Base-by-base conservation (phyloP, 2,888 invertebrate genomes). In the Diachrysia chrysitis region DNA sequence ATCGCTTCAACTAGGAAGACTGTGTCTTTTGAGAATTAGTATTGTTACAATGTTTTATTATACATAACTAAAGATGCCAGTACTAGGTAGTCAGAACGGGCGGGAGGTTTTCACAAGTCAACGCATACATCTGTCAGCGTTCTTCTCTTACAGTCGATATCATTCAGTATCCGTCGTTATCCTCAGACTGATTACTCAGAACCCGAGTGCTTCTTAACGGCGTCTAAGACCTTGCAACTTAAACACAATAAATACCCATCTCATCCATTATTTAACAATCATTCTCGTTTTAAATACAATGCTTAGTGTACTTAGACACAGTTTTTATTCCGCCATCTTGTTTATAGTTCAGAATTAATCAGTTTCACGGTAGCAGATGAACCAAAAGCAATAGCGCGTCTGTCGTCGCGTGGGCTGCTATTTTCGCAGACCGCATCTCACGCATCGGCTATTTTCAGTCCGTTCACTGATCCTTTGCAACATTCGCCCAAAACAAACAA, bases 371-470 rank as follows among this genome's bases (percentile, higher is more conserved):
- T 77, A 72, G 56, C 71, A 66, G 66, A 58, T 62, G 60, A 56
- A 63, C 42, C 12, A n/a, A 42, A 16, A 72, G 69, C 83, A 81
- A 68, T n/a, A 51, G 73, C 88, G 83, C 2, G 73, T 78, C 10
- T 9, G 37, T 37, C 64, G 84, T 85, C 85, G 88, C 89, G 88
- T 88, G 88, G 90, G 89, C 66, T 83, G 87, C 87, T 93, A 93
- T 92, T 92, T 92, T 86, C 79, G 89, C 87, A 81, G 70, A 48
- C 68, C 76, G 63, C 73, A 64, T 70, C 85, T 82, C 87, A 81
- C 83, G 83, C 88, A 76, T 81, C 78, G 86, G 73, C 83, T 93
- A 92, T 93, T 92, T 92, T 80, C 85, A 87, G 86, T 75, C 62
- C 77, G 85, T 85, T 78, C 87, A 85, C 71, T 82, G 89, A 83